These are phyloP conservation scores for Mechanitis mazaeus DNA, from an alignment of 2,888 invertebrate species.

Conservation along the genomic window DNA sequence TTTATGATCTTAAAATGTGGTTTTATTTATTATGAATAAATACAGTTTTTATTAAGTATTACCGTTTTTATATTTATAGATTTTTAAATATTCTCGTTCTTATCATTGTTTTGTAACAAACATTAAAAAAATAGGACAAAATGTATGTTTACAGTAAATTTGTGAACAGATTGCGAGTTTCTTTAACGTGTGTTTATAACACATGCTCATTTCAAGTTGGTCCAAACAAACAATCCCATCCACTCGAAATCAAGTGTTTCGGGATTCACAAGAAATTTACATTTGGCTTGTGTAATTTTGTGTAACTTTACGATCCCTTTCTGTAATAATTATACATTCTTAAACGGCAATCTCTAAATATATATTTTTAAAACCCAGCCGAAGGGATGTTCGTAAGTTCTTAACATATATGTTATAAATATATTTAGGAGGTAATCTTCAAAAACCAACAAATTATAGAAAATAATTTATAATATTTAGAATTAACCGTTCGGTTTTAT, in stretches of 20 bases:
- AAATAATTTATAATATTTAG: no score
- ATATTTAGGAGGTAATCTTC: background rate
- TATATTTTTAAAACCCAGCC: background rate
- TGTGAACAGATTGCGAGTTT: conserved; percentile 14
- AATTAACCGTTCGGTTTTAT: no score
- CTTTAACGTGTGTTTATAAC: conserved; percentile 28
- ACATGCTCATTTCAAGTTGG: conserved; percentile 27
- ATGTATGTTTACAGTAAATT: conserved; percentile 17
- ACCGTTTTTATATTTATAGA: no score
- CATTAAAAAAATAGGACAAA: conserved; percentile 12
- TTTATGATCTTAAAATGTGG: no score
- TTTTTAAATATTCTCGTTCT: background rate
- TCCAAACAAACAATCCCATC: conserved; percentile 15
- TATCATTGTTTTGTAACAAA: background rate
- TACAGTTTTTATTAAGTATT: no score
- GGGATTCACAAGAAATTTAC: background rate
- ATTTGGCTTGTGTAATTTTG: no score
- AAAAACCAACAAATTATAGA: no score
- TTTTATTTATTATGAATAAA: no score
- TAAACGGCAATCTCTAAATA: background rate
- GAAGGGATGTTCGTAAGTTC: conserved; percentile 6
- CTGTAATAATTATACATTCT: no score
- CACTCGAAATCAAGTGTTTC: conserved; percentile 23
- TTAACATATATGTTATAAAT: conserved; percentile 7
- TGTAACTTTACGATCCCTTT: background rate